Conservation (phyloP, 2,888 invertebrate species). For the Amblyteles armatorius region DNA sequence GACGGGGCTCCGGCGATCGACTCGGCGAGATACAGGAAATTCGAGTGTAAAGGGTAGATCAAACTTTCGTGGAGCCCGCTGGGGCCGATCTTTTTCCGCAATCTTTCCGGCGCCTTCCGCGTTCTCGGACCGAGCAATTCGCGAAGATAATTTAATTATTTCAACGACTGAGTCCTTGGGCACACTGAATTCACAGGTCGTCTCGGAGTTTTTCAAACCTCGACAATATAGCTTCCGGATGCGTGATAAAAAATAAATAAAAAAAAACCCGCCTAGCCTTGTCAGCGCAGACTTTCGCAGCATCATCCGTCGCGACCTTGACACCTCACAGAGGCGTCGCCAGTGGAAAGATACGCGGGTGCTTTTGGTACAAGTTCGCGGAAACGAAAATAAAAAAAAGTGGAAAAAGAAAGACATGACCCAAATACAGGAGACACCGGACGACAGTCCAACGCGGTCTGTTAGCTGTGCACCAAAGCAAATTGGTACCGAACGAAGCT, state of each 20-base stretch:
- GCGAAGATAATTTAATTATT: neutral
- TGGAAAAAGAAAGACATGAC: conserved; percentile 19
- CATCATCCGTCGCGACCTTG: conserved; percentile 16
- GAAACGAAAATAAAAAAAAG: neutral
- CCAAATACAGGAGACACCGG: conserved; percentile 3
- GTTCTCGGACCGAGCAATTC: neutral
- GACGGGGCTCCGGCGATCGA: conserved; percentile 24
- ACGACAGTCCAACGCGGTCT: conserved; percentile 7
- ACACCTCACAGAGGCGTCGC: conserved; percentile 7
- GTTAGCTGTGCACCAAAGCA: conserved; percentile 5
- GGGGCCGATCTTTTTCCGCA: conserved; percentile 2
- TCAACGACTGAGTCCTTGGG: too few relatives aligned
- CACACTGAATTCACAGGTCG: neutral
- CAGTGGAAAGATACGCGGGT: conserved; percentile 19
- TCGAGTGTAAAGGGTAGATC: conserved; percentile 50
- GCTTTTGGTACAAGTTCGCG: neutral
- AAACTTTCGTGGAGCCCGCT: conserved; percentile 25
- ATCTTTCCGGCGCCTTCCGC: conserved; percentile 33
- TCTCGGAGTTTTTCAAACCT: neutral
- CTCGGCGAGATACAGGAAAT: conserved; percentile 48
- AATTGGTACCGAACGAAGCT: conserved; percentile 26
- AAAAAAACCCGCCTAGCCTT: neutral
- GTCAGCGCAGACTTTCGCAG: neutral
- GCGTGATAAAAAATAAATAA: neutral
- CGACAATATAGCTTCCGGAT: neutral